Base-by-base conservation (phyloP, 2,113 vertebrate species). In the Muscicapa adusta region DNA sequence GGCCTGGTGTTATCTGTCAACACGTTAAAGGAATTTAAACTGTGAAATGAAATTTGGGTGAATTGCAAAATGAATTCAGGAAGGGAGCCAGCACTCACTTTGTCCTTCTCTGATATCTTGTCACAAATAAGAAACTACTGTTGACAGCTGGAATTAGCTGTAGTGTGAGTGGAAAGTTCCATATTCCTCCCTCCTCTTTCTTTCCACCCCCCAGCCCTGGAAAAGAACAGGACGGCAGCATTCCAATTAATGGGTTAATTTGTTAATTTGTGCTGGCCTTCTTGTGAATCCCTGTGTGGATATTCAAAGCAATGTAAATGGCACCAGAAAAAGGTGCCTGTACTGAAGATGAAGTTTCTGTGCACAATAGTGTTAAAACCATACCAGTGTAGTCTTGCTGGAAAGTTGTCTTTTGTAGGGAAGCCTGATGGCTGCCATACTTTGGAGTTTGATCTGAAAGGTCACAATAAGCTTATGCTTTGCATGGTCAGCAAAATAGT, bases 11-110 rank as follows among this genome's bases (percentile, higher is more conserved):
- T 85, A 60, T 33, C 43, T 78, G 24, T 31, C 61, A 75, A 38
- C 9, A 23, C 17, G n/a, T 62, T 85, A 79, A 76, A 53, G 33
- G 34, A 75, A 75, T 71, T 85, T 85, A 78, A 91, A 85, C 26
- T 17, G 63, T 8, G 5, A 82, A 82, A 91, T 90, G 14, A 60
- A 85, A 85, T 78, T 89, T 34, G 24, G 20, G 53, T 72, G 71
- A 85, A 88, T 82, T 73, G 48, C 18, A 82, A 93, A 95, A 67
- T 63, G 53, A 78, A 63, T 92, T 93, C n/a, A 31, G 71, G 34
- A 74, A 82, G 33, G 53, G 29, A 89, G 42, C 4, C 62, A 85
- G 40, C 25, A 48, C n/a, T 75, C 24, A 43, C 8, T 82, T 90
- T 85, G 53, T 78, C 62, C 33, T 87, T 47, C 23, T 25, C 13